These are phyloP conservation scores for Lasioglossum marginatum DNA, from an alignment of 2,888 invertebrate genomes.

Conservation along the genomic window DNA sequence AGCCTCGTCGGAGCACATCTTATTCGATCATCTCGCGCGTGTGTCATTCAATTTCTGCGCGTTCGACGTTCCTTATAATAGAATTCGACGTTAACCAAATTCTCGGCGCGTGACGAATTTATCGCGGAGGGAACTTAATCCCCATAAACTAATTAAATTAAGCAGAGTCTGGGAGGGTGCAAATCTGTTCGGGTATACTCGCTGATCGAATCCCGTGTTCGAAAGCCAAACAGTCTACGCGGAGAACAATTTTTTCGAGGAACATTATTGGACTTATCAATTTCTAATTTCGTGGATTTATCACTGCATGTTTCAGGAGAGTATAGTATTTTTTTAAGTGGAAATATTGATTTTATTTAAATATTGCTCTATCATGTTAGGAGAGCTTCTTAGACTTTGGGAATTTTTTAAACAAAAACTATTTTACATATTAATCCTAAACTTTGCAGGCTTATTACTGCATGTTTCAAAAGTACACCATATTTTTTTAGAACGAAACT, in stretches of 20 bases:
- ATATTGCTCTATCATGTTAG: not conserved
- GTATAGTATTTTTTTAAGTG: not conserved
- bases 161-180: not conserved
- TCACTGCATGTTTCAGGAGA: not conserved
- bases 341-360: not conserved
- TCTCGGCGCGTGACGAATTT: slow-evolving; percentile 6
- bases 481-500: not conserved
- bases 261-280: not conserved
- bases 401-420: not conserved
- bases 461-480: not conserved
- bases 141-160: not conserved
- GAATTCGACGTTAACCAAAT: slow-evolving; percentile 19
- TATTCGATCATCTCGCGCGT: not conserved
- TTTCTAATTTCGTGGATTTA: not conserved
- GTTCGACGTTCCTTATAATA: slow-evolving; percentile 2
- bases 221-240: not conserved
- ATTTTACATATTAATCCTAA: not conserved
- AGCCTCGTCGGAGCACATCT: not conserved
- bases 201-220: not conserved
- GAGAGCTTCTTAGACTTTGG: too few species aligned
- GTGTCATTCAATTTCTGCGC: slow-evolving; percentile 4
- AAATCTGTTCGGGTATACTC: not conserved
- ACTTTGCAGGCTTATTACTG: not conserved
- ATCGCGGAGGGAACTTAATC: not conserved
- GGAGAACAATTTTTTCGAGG: not conserved